Base-by-base conservation (phyloP, 2,113 vertebrate species). In the Spea multiplicata region DNA sequence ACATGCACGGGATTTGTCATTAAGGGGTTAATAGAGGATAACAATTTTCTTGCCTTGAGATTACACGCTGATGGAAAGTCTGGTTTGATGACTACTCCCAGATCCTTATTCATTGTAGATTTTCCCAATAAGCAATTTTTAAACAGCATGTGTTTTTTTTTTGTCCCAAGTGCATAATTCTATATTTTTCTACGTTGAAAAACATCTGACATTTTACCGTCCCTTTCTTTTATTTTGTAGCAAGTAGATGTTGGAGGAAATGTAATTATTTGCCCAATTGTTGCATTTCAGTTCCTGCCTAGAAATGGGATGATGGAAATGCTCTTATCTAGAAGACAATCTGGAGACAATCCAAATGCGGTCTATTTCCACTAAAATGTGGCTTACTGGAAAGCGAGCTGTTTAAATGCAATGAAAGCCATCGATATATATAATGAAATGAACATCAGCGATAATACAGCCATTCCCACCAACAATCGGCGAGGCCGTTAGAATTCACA, bases 261-360 rank as follows among this genome's bases (percentile, higher is more conserved):
- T 30, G 5, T 64, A 30, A 64, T 64, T 64, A 64, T 16, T 64
- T 64, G 61, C 30, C 61, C n/a, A 4, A 17, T 64, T 64, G 5
- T 64, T 5, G 61, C 5, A 13, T 64, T 64, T 67, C 4, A 12
- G 13, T 57, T 78, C 71, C 44, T 0, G 13, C 17, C 76, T 8
- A 55, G 68, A 74, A 73, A 59, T 13, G 4, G 55, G 55, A 1
- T 80, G 52, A 77, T 52, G 44, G 17, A 62, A 80, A 67, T 0
- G 0, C 64, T 16, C 77, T 78, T 53, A 66, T 76, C 74, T 47
- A 77, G 8, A 30, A 30, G 30, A 30, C 0, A 0, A 66, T 17
- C 8, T 83, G 78, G 80, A 84, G 74, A 46, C 49, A 45, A 62
- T 74, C 78, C 78, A 83, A 68, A 83, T 17, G 44, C 49, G 2